Percentiles rank a stretch among this genome's conserved stretches.
phyloP scores from a whole-genome alignment of 2,797 vertebrate species.

The Harpagifer antarcticus region DNA sequence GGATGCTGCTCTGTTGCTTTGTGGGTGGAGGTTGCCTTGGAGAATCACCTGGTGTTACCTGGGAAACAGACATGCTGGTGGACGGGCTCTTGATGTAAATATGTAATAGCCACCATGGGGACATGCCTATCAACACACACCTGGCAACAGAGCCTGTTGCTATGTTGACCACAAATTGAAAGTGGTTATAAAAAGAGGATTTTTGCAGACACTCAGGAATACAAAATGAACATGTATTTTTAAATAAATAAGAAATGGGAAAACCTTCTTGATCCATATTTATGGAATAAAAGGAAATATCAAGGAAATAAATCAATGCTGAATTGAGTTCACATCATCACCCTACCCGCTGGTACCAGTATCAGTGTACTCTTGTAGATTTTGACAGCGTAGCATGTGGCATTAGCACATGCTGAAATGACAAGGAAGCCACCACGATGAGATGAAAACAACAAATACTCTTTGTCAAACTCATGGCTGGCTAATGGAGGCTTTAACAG shows the following conservation, averaged over 20 bases:
- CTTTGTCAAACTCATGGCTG: constrained; percentile 55
- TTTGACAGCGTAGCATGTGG: constrained; percentile 36
- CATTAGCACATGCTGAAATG: constrained; percentile 49
- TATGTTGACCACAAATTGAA: constrained; percentile 64
- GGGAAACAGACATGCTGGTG: constrained; percentile 77
- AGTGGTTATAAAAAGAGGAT: constrained; percentile 37
- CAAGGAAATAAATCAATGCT: constrained; percentile 38
- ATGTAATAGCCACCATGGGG: constrained; percentile 48
- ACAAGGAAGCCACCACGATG: constrained; percentile 46
- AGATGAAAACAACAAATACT: constrained; percentile 59
- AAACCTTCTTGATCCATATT: constrained; percentile 18
- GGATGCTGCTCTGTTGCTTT: constrained; percentile 47
- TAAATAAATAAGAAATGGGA: constrained; percentile 17
- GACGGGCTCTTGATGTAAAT: constrained; percentile 77
- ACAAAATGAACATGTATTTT: constrained; percentile 1
- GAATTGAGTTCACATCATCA: constrained; percentile 27
- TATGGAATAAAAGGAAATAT: constrained; percentile 25
- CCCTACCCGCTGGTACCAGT: constrained; percentile 30
- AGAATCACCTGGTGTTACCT: constrained; percentile 82
- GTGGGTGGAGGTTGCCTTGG: constrained; percentile 75
- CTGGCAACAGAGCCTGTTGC: constrained; percentile 73
- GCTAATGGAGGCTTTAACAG: constrained; percentile 54
- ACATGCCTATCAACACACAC: constrained; percentile 59
- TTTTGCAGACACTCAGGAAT: constrained; percentile 30
- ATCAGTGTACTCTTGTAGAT: constrained; percentile 28